Evolutionary conservation across 2,113 vertebrate species (phyloP).

Genomic region (Ammospiza nelsoni): DNA sequence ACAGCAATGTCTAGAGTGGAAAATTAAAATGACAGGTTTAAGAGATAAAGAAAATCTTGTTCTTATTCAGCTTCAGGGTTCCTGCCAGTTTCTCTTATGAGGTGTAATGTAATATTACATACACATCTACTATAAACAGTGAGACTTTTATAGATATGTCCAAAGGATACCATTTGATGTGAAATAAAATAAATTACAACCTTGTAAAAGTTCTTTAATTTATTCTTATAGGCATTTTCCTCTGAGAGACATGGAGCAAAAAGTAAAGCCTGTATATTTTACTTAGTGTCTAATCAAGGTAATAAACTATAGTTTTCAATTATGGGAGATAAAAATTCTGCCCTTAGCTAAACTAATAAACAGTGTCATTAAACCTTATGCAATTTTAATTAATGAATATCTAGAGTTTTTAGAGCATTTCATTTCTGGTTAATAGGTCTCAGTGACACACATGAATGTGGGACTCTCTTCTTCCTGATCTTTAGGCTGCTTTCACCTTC

Average conservation of each 20-base stretch:
- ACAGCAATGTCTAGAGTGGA: slow-evolving; percentile 50
- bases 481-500: neutral
- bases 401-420: slow-evolving; percentile 44
- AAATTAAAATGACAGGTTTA: slow-evolving; percentile 80
- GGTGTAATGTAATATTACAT: slow-evolving; percentile 75
- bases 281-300: slow-evolving; percentile 43
- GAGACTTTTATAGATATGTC: slow-evolving; percentile 72
- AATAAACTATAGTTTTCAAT: slow-evolving; percentile 53
- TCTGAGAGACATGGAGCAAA: slow-evolving; percentile 19
- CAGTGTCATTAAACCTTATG: slow-evolving; percentile 59
- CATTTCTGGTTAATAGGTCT: neutral
- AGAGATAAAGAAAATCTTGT: slow-evolving; percentile 74
- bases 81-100: slow-evolving; percentile 71
- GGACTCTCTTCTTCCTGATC: neutral
- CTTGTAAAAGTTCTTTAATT: slow-evolving; percentile 70
- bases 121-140: slow-evolving; percentile 72
- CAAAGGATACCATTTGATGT: slow-evolving; percentile 65
- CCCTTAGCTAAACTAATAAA: slow-evolving; percentile 64
- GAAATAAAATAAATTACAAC: slow-evolving; percentile 74
- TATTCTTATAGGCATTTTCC: slow-evolving; percentile 32
- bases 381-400: slow-evolving; percentile 60
- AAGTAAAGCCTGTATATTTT: slow-evolving; percentile 55
- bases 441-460: neutral
- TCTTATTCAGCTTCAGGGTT: slow-evolving; percentile 68
- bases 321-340: slow-evolving; percentile 58